Percentiles rank a stretch among this genome's conserved stretches.
Evolutionary conservation across 2,113 vertebrate species (phyloP).

Genomic region (Junco hyemalis): DNA sequence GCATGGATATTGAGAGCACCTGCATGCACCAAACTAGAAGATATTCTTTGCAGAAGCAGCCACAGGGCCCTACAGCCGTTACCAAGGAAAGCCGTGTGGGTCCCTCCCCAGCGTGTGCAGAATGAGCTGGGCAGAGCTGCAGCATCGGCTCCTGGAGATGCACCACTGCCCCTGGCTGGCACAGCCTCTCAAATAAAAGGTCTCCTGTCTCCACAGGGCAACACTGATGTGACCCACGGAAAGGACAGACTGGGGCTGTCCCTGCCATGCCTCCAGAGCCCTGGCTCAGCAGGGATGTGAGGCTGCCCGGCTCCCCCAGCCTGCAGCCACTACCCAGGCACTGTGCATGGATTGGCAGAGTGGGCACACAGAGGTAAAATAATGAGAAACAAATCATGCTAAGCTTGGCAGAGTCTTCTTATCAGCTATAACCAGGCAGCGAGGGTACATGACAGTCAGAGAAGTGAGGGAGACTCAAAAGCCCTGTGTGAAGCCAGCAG

Average conservation of each 20-base stretch:
- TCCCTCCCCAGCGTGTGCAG: fast-evolving
- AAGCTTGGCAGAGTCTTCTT: neutral
- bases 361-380: neutral
- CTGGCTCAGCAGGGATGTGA: fast-evolving
- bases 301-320: neutral
- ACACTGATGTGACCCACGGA: fast-evolving
- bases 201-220: neutral
- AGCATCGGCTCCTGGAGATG: neutral
- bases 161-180: neutral
- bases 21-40: neutral
- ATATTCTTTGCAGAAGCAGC: neutral
- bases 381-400: neutral
- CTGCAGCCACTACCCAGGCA: neutral
- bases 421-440: neutral
- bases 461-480: neutral
- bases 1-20: neutral
- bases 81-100: fast-evolving
- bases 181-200: fast-evolving
- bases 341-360: neutral
- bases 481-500: neutral
- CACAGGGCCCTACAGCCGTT: fast-evolving
- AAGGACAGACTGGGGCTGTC: neutral
- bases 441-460: fast-evolving
- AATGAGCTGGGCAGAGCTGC: fast-evolving
- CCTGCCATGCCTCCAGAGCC: neutral